Percentiles rank a stretch among this genome's conserved stretches.
These are phyloP conservation scores for Indri indri DNA, from an alignment of 2,113 vertebrate genomes.

Conservation along the genomic window DNA sequence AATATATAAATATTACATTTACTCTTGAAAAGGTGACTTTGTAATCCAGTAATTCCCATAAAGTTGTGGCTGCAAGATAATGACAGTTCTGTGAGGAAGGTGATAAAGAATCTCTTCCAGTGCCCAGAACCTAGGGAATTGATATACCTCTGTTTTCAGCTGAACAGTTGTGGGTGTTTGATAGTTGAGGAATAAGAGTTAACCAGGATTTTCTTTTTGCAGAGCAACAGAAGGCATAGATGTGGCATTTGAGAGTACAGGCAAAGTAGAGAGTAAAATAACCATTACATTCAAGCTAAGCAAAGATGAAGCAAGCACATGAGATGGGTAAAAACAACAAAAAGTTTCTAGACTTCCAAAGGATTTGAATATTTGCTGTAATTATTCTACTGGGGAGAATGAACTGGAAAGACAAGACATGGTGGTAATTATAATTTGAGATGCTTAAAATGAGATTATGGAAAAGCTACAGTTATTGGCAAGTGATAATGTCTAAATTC, in stretches of 20 bases:
- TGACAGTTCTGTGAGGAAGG: background rate
- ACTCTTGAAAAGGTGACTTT: background rate
- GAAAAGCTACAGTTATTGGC: background rate
- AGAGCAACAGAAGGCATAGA: background rate
- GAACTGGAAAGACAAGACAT: background rate
- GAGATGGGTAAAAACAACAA: background rate
- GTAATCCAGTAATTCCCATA: background rate
- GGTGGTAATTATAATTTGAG: background rate
- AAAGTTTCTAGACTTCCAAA: background rate
- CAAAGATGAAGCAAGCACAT: background rate
- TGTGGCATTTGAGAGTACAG: background rate
- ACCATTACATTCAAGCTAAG: background rate
- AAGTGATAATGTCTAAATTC: background rate
- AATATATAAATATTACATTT: background rate
- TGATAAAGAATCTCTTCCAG: background rate
- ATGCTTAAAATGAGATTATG: background rate
- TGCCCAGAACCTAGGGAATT: background rate
- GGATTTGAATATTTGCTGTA: background rate
- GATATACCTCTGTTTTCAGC: background rate
- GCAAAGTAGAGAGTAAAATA: background rate
- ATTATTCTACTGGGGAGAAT: background rate
- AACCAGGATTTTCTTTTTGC: background rate
- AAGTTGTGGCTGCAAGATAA: background rate
- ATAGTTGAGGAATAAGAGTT: background rate
- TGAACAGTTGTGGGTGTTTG: background rate